phyloP scores from a whole-genome alignment of 2,888 invertebrate species.

The Chromoteleia sp. region DNA sequence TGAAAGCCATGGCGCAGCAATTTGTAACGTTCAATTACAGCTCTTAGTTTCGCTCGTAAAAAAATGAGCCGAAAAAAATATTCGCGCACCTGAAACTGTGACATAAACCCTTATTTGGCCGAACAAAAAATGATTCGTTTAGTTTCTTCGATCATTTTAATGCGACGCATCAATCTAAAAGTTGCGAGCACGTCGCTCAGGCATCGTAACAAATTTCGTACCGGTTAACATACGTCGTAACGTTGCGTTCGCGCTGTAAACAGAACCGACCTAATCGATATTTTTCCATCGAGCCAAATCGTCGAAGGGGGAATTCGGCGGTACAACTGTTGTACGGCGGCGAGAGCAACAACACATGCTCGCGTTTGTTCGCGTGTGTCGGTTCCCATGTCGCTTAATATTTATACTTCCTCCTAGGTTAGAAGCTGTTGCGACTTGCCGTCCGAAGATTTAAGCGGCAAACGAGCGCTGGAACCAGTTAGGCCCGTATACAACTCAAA shows the following conservation, averaged over 20 bases:
- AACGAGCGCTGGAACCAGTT: slow-evolving; percentile 62
- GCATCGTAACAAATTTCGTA: neutral
- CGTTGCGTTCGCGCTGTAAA: slow-evolving; percentile 19
- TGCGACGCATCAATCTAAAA: slow-evolving; percentile 4
- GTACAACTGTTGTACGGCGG: neutral
- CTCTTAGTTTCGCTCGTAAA: neutral
- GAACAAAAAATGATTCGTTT: slow-evolving; percentile 8
- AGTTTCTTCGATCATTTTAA: slow-evolving; percentile 10
- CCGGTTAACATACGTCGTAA: slow-evolving; percentile 21
- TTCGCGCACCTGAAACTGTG: neutral
- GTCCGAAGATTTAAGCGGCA: slow-evolving; percentile 57
- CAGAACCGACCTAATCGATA: slow-evolving; percentile 28
- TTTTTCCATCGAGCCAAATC: slow-evolving; percentile 33
- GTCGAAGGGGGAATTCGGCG: slow-evolving; percentile 20
- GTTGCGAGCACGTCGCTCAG: neutral
- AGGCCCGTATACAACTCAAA: slow-evolving; percentile 75
- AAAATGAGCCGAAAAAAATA: neutral
- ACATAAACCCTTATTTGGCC: neutral
- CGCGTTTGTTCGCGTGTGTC: slow-evolving; percentile 4
- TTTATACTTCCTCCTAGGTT: slow-evolving; percentile 57
- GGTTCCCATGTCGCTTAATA: slow-evolving; percentile 34
- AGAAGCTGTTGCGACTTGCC: slow-evolving; percentile 34
- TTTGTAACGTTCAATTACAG: neutral
- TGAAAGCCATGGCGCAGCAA: neutral
- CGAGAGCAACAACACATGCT: neutral